Base-by-base conservation (phyloP, 1,140 invertebrate genomes). In the Drosophila lacertosa region DNA sequence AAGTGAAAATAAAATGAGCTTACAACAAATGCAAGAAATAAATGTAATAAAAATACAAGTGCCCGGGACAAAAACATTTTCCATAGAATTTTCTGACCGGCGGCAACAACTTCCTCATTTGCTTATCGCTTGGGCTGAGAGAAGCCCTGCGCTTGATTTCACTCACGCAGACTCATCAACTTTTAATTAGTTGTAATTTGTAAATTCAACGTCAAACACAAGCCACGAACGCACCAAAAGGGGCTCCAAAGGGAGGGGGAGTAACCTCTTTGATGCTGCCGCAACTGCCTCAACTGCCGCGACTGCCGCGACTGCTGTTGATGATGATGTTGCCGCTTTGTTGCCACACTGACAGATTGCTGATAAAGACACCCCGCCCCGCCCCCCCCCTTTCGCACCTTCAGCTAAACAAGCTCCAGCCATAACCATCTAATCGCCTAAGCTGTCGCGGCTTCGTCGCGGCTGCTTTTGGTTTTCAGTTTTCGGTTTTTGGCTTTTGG, bases 171-270 rank as follows among this genome's bases (percentile, higher is more conserved):
- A 79, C 77, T 82, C 82, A 88, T 88, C 83, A 88, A 88, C 78
- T 88, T 88, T 88, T 88, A 88, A 88, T 88, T 88, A 88, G 82
- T 88, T 88, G 82, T 88, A 88, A 88, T 88, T 88, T 88, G 82
- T 88, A 78, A 82, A 88, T 89, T 88, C 71, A 88, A 88, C 82
- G 82, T 86, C 82, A 86, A 77, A 66, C 63, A 37, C 64, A 78
- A 78, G 40, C 77, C 82, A 67, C 77, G 59, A 64, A 79, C 35
- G 16, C 47, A 50, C 48, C 39, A 40, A 45, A 15, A 35, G 44
- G 64, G 9, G 60, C 42, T 51, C 48, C 42, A 24, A 6, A 20
- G 32, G 7, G 24, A 40, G 15, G 22, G 10, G 1, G 32, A 40
- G 50, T 39, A 39, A 13, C 9, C 33, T 22, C 82, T 86, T 86